Percentiles rank a stretch among this genome's conserved stretches.
Conservation (phyloP, 2,888 invertebrate species). For the Conomelus anceps region DNA sequence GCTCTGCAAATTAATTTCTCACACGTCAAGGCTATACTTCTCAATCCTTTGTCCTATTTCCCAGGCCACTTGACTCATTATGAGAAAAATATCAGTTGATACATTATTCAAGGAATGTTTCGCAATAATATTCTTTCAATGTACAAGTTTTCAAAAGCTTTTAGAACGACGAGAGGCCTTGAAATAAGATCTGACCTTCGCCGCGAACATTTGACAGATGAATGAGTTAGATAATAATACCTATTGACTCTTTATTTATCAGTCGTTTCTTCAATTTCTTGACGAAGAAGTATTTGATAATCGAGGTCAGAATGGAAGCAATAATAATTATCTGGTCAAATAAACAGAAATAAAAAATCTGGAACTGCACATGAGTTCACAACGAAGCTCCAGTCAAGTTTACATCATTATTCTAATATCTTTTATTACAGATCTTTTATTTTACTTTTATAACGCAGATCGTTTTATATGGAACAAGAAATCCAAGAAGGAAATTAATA, state of each 20-base stretch:
- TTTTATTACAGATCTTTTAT: too few species aligned
- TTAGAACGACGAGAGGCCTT: not conserved
- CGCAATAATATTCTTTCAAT: not conserved
- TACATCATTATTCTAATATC: too few species aligned
- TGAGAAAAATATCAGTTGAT: not conserved
- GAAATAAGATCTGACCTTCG: not conserved
- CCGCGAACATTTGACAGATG: not conserved
- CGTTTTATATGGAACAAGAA: too few species aligned
- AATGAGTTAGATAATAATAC: not conserved
- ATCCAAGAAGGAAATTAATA: too few species aligned
- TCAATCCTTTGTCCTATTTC: not conserved
- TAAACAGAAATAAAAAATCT: not conserved
- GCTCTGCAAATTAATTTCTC: not conserved
- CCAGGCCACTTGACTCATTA: not conserved
- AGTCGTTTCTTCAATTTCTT: not conserved
- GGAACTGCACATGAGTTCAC: not conserved
- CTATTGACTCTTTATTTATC: not conserved
- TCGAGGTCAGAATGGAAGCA: not conserved
- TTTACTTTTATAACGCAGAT: too few species aligned
- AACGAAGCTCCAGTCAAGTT: not conserved
- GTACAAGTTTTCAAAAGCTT: not conserved
- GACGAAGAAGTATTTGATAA: not conserved
- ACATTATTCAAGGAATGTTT: not conserved
- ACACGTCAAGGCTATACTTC: not conserved
- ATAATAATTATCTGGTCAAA: not conserved